Evolutionary conservation across 2,797 vertebrate genomes (phyloP).

Genomic region (Tympanoctomys barrerae): DNA sequence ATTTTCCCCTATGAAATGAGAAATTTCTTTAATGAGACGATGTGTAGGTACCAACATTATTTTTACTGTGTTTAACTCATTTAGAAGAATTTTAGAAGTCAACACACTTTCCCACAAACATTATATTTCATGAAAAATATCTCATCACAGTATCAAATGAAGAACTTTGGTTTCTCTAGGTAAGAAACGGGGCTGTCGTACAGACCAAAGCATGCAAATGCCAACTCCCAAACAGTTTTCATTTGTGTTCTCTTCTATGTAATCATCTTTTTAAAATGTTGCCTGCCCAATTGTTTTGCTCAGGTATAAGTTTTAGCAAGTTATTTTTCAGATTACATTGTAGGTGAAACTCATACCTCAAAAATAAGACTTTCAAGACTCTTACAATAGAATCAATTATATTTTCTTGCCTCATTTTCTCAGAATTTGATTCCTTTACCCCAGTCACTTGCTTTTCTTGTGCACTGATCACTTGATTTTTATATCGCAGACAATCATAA

Average conservation of each 20-base stretch:
- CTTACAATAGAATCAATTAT: background rate
- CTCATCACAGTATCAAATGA: background rate
- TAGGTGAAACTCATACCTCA: background rate
- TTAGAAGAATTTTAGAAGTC: constrained; percentile 26
- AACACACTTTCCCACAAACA: constrained; percentile 17
- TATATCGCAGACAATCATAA: background rate
- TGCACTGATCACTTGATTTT: background rate
- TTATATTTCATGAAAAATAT: background rate
- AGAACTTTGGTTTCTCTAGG: background rate
- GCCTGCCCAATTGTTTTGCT: background rate
- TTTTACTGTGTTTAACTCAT: constrained; percentile 53
- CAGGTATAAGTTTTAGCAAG: background rate
- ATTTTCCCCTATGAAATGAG: background rate
- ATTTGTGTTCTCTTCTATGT: background rate
- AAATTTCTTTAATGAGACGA: constrained; percentile 8
- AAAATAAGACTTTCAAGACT: background rate
- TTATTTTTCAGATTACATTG: background rate
- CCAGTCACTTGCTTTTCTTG: background rate
- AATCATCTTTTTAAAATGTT: background rate
- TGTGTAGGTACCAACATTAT: background rate
- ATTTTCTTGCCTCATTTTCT: constrained; percentile 22
- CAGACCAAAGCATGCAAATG: background rate
- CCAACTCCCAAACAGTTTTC: background rate
- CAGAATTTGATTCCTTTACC: background rate
- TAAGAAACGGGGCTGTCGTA: background rate